Percentiles rank a stretch among this genome's conserved stretches.
These are phyloP conservation scores for Orientallactaga bullata DNA, from an alignment of 2,113 vertebrate species.

Conservation along the genomic window DNA sequence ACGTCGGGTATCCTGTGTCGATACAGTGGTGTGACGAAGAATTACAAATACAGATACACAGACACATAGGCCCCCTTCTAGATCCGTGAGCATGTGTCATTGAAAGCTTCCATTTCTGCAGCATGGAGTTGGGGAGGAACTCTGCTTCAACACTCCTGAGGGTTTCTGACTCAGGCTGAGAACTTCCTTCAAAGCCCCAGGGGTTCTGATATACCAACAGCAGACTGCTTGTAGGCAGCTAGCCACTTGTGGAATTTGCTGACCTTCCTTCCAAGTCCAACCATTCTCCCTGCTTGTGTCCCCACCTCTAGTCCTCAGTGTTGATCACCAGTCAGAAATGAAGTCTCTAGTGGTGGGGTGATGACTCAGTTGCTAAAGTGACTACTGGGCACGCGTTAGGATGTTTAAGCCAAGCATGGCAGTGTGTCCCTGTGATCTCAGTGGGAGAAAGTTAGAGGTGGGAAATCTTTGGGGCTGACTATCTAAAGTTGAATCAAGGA, in stretches of 20 bases:
- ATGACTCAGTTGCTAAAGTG: too few species aligned
- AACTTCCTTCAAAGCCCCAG: not conserved
- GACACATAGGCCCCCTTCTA: fast-evolving
- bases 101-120: not conserved
- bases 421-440: too few species aligned
- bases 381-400: too few species aligned
- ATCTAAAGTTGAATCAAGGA: too few species aligned
- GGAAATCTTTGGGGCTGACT: too few species aligned
- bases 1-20: not conserved
- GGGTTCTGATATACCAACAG: not conserved
- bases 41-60: not conserved
- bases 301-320: not conserved
- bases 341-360: not conserved
- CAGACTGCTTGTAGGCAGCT: not conserved
- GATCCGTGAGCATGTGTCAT: not conserved
- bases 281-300: not conserved
- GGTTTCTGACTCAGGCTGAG: not conserved
- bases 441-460: too few species aligned
- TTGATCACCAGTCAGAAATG: not conserved
- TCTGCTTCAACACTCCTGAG: not conserved
- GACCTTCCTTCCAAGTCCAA: not conserved
- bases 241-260: not conserved
- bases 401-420: too few species aligned
- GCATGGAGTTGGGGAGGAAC: not conserved
- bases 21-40: not conserved